A percentile compares a stretch with the other conserved stretches of the same genome.
Evolutionary conservation across 2,888 invertebrate genomes (phyloP).

Genomic region (Pandemis cinnamomeana): DNA sequence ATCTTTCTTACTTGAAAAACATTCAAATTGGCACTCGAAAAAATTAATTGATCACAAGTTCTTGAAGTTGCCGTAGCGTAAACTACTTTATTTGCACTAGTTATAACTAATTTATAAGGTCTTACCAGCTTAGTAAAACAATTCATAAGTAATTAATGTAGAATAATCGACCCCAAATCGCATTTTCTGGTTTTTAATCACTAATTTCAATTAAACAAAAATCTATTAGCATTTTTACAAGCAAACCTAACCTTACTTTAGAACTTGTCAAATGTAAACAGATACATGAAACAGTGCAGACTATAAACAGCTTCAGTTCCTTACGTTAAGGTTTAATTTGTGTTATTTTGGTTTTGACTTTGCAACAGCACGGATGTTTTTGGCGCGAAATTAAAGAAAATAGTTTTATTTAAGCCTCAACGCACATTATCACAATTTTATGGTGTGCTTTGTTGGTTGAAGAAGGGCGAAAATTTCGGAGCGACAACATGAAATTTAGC

Average conservation of each 20-base stretch:
- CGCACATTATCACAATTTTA: background rate
- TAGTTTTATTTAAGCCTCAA: background rate
- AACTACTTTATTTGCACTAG: constrained; percentile 15
- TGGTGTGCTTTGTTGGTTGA: background rate
- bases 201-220: constrained; percentile 7
- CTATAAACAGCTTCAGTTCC: background rate
- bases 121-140: constrained; percentile 42
- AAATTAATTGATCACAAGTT: background rate
- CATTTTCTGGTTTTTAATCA: constrained; percentile 10
- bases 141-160: constrained; percentile 46
- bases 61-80: background rate
- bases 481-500: too few relatives aligned
- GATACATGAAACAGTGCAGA: background rate
- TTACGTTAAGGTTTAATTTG: constrained; percentile 5
- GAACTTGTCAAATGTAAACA: constrained; percentile 34
- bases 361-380: background rate
- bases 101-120: constrained; percentile 46
- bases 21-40: constrained; percentile 13
- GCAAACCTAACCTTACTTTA: constrained; percentile 17
- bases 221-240: background rate
- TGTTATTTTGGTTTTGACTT: background rate
- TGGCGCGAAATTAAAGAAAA: constrained; percentile 29
- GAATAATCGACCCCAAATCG: background rate
- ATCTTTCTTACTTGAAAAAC: constrained; percentile 54
- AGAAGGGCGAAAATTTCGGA: too few relatives aligned